Evolutionary conservation across 23 tunicate species (phyloP).

Genomic region (Pegea sp.): DNA sequence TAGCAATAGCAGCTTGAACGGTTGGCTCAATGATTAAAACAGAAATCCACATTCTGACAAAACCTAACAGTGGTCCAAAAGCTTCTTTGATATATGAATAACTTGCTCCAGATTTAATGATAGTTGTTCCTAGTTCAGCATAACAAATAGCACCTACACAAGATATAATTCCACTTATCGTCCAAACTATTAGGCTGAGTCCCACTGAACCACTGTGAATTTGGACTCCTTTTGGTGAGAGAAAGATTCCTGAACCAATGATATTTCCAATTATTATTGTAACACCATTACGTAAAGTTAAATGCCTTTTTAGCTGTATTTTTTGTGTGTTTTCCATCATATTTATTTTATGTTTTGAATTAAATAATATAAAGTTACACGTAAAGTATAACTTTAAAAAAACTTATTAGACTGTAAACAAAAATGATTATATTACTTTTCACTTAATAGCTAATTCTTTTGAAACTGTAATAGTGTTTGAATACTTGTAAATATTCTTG

Average conservation of each 20-base stretch:
- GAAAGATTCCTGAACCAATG: slow-evolving; percentile 47
- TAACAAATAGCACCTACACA: slow-evolving; percentile 61
- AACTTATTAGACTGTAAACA: no score
- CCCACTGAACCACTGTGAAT: slow-evolving; percentile 40
- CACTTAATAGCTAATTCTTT: no score
- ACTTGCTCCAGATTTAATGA: slow-evolving; percentile 61
- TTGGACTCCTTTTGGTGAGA: slow-evolving; percentile 50
- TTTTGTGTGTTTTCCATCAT: no score
- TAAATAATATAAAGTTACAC: no score
- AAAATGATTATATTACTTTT: no score
- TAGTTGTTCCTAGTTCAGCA: slow-evolving; percentile 73
- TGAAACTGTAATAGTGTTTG: no score
- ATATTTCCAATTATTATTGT: slow-evolving; percentile 37
- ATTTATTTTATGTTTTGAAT: no score
- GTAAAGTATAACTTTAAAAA: no score
- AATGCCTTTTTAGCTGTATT: slow-evolving; percentile 13
- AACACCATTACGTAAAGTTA: slow-evolving; percentile 29
- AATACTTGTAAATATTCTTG: no score
- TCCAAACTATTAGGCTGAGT: slow-evolving; percentile 30
- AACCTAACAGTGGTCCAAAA: slow-evolving; percentile 46
- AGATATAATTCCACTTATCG: slow-evolving; percentile 48
- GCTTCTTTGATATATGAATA: slow-evolving; percentile 63
- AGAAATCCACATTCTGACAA: slow-evolving; percentile 50
- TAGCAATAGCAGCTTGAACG: slow-evolving; percentile 51
- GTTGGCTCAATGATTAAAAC: slow-evolving; percentile 65